Evolutionary conservation across 2,797 vertebrate species (phyloP).

Genomic region (Falco berigora): DNA sequence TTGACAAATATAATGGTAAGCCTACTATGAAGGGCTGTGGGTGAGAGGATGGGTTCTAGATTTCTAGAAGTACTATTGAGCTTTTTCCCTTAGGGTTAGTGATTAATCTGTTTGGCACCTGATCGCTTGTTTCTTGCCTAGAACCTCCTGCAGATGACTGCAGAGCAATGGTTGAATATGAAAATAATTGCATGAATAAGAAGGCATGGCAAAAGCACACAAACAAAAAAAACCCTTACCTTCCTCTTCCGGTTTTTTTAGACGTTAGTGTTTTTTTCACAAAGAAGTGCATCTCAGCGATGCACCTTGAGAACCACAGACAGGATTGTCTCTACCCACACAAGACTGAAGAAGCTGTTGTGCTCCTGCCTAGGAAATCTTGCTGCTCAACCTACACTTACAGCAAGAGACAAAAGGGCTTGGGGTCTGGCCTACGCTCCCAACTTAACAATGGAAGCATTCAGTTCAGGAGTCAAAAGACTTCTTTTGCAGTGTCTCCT

Average conservation of each 20-base stretch:
- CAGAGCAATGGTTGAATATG: neutral
- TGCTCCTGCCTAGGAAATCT: neutral
- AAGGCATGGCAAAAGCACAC: neutral
- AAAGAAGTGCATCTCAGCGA: neutral
- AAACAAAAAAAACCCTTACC: fast-evolving
- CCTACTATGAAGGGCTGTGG: neutral
- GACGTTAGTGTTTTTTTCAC: neutral
- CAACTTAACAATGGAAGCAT: neutral
- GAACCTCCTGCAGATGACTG: neutral
- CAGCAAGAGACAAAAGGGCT: neutral
- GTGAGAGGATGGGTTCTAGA: neutral
- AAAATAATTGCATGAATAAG: neutral
- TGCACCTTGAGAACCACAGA: neutral
- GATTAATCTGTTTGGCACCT: neutral
- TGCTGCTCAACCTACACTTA: neutral
- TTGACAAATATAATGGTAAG: neutral
- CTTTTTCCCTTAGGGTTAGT: neutral
- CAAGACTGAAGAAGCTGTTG: neutral
- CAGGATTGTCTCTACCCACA: neutral
- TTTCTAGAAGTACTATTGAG: neutral
- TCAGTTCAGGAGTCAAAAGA: neutral
- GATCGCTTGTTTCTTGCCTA: neutral
- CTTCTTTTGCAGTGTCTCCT: neutral
- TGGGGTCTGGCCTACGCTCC: neutral
- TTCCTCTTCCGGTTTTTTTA: neutral